A percentile compares a stretch with the other conserved stretches of the same genome.
Evolutionary conservation across 2,888 invertebrate species (phyloP).

Genomic region (Bombylius major): DNA sequence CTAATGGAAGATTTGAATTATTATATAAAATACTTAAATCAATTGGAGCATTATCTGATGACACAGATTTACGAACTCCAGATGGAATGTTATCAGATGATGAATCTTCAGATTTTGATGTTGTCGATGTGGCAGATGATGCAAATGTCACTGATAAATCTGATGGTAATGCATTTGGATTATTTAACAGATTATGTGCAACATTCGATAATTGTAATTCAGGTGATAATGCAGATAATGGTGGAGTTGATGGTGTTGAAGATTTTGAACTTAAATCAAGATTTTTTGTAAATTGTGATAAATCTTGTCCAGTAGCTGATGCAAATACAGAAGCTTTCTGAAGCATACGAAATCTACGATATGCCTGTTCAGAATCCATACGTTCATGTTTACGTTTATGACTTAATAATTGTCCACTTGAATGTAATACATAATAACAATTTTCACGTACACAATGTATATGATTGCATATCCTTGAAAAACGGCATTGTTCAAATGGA

Average conservation of each 20-base stretch:
- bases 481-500: constrained; percentile 81
- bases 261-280: not conserved
- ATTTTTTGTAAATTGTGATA: not conserved
- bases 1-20: constrained; percentile 4
- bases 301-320: constrained; percentile 9
- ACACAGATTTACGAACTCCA: not conserved
- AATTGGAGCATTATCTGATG: not conserved
- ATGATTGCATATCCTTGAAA: constrained; percentile 92
- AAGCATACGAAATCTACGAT: constrained; percentile 28
- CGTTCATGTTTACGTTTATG: constrained; percentile 97
- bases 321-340: constrained; percentile 24
- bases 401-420: constrained; percentile 90
- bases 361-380: constrained; percentile 65
- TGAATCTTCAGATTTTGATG: not conserved
- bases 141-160: constrained; percentile 3
- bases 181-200: not conserved
- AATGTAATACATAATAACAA: constrained; percentile 92
- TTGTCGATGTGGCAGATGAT: not conserved
- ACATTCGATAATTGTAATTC: constrained; percentile 5
- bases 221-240: constrained; percentile 10
- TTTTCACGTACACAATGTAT: constrained; percentile 94
- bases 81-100: not conserved
- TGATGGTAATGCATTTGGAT: not conserved
- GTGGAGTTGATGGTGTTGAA: constrained; percentile 2
- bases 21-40: constrained; percentile 2